Percentiles rank a stretch among this genome's conserved stretches.
phyloP scores from a whole-genome alignment of 2,888 invertebrate species.

The Cataglyphis cursor region DNA sequence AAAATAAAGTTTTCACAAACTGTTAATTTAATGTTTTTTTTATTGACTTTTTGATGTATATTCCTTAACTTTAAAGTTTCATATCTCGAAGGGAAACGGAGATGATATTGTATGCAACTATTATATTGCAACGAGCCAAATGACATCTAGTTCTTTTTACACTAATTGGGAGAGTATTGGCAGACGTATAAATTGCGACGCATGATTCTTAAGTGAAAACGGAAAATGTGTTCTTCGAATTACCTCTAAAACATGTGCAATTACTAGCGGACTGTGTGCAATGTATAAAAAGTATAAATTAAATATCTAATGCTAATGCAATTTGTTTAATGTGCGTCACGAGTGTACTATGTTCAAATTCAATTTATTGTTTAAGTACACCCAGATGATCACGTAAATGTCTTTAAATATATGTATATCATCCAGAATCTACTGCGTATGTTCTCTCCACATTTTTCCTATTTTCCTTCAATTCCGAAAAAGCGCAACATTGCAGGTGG shows the following conservation, averaged over 20 bases:
- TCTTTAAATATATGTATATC: constrained; percentile 69
- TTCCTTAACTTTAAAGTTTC: constrained; percentile 6
- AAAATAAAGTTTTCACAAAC: not conserved
- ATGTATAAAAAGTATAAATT: constrained; percentile 56
- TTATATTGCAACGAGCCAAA: not conserved
- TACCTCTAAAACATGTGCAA: constrained; percentile 15
- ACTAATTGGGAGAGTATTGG: not conserved
- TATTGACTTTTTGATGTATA: not conserved
- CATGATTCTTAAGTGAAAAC: constrained; percentile 8
- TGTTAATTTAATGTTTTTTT: not conserved
- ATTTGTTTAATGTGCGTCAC: constrained; percentile 58
- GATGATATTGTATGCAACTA: not conserved
- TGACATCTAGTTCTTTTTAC: not conserved
- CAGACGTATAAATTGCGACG: constrained; percentile 15
- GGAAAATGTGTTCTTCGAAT: constrained; percentile 13
- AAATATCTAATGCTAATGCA: constrained; percentile 53
- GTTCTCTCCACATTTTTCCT: not conserved
- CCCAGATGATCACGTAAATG: constrained; percentile 58
- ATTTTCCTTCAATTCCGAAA: not conserved
- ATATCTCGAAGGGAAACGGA: not conserved
- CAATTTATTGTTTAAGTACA: constrained; percentile 62
- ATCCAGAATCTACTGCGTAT: constrained; percentile 16
- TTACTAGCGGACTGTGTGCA: constrained; percentile 53
- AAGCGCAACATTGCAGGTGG: constrained; percentile 20
- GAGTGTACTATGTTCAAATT: constrained; percentile 38